Evolutionary conservation across 2,113 vertebrate species (phyloP).

Genomic region (Brachypodius melanocephalos): DNA sequence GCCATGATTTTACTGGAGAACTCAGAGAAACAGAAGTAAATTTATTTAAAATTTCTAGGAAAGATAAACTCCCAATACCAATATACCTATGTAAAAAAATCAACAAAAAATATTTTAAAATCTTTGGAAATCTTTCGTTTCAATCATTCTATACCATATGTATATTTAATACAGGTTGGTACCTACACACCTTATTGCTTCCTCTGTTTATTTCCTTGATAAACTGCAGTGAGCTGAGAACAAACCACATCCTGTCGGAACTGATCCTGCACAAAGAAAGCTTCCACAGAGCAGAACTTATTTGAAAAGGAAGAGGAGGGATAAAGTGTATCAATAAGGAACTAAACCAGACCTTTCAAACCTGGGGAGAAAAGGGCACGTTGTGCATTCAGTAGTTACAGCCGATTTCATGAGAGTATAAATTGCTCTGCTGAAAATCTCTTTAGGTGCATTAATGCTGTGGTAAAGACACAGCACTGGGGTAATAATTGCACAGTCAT

Average conservation of each 20-base stretch:
- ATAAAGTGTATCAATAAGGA: constrained; percentile 4
- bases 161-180: not conserved
- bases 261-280: constrained; percentile 20
- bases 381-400: constrained; percentile 29
- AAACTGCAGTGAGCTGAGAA: constrained; percentile 11
- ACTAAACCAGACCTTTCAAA: not conserved
- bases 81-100: not conserved
- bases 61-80: not conserved
- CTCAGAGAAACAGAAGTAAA: not conserved
- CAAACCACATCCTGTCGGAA: not conserved
- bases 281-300: not conserved
- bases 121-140: not conserved
- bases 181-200: not conserved
- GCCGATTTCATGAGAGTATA: constrained; percentile 31
- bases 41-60: not conserved
- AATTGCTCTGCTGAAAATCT: constrained; percentile 67
- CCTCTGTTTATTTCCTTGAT: constrained; percentile 46
- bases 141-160: not conserved
- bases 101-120: not conserved
- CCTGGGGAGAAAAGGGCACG: not conserved
- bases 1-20: not conserved
- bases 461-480: not conserved
- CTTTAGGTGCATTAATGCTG: constrained; percentile 53
- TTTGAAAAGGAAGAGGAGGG: not conserved
- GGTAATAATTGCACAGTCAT: constrained; percentile 61